phyloP scores from a whole-genome alignment of 2,113 vertebrate species.

The Pica pica region DNA sequence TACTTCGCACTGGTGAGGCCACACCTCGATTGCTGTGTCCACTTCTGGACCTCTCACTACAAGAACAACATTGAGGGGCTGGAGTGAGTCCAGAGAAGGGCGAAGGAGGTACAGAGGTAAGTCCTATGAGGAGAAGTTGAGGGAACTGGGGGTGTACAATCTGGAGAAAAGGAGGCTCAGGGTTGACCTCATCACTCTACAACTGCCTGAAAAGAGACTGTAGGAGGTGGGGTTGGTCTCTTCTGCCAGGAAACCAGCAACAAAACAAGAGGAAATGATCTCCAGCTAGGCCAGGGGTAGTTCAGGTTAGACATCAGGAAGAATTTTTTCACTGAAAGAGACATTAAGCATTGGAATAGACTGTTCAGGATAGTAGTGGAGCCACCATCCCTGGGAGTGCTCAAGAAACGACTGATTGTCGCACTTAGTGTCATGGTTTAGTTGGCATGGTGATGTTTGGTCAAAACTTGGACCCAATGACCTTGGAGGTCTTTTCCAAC shows the following conservation, averaged over 20 bases:
- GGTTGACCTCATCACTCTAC: background rate
- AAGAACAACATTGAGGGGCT: background rate
- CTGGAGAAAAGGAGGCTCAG: background rate
- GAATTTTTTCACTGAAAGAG: background rate
- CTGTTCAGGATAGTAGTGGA: background rate
- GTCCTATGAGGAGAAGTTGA: background rate
- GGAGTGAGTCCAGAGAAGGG: background rate
- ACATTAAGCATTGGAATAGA: background rate
- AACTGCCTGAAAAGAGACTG: background rate
- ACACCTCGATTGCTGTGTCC: accelerated
- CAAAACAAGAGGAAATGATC: background rate
- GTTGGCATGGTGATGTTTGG: background rate
- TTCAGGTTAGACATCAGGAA: background rate
- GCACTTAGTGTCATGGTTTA: background rate
- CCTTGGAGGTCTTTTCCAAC: background rate
- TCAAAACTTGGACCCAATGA: background rate
- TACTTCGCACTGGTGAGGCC: accelerated
- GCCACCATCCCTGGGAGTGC: background rate
- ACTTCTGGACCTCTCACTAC: background rate
- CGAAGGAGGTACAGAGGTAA: background rate
- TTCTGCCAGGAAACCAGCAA: background rate
- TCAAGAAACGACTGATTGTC: background rate
- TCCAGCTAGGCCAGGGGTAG: background rate
- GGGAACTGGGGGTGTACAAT: background rate
- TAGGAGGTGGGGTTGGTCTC: background rate